These are phyloP conservation scores for Leptinotarsa lineolata DNA, from an alignment of 1,140 invertebrate genomes.

Conservation along the genomic window DNA sequence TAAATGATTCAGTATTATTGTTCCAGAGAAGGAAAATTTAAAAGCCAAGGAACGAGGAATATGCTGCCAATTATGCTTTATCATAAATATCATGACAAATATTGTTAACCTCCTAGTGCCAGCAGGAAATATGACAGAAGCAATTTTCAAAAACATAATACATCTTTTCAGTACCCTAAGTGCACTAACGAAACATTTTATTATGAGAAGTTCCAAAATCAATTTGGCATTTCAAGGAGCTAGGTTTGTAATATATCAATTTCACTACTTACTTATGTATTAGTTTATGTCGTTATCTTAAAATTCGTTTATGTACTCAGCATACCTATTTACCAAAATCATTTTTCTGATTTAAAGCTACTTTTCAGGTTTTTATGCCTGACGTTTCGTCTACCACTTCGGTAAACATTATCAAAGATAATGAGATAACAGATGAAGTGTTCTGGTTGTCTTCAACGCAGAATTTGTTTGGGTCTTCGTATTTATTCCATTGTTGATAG, in stretches of 20 bases:
- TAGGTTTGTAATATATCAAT: conserved; percentile 48
- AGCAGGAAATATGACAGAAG: conserved; percentile 54
- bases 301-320: no score
- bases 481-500: no score
- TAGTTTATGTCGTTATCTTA: no score
- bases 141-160: conserved; percentile 59
- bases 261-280: no score
- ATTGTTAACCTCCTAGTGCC: conserved; percentile 53
- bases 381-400: no score
- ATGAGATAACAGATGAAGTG: no score
- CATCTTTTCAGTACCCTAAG: conserved; percentile 56
- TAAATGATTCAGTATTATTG: background rate
- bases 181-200: conserved; percentile 60
- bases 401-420: no score
- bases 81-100: conserved; percentile 55
- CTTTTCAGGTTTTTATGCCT: no score
- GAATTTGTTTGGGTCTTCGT: no score
- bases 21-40: conserved; percentile 53
- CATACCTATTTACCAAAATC: no score
- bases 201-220: conserved; percentile 53
- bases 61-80: conserved; percentile 57
- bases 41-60: conserved; percentile 57
- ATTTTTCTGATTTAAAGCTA: no score
- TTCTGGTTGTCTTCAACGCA: no score
- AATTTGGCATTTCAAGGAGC: conserved; percentile 58